Conservation (phyloP, 1,140 invertebrate genomes). For the Tetramorium parvispinum region DNA sequence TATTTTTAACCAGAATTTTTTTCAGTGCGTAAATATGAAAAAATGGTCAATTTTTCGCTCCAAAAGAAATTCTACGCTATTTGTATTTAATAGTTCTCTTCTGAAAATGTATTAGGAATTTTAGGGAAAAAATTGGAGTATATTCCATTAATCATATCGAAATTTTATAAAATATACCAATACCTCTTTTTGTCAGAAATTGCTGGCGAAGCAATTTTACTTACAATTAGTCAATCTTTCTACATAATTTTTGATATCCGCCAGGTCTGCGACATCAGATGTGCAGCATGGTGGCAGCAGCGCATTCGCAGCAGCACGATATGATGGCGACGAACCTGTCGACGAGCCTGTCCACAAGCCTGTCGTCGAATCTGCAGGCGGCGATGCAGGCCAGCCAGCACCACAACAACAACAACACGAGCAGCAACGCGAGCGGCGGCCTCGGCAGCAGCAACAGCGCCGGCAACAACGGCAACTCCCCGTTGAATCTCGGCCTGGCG, state of each 20-base stretch:
- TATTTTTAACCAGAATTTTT: too few relatives aligned
- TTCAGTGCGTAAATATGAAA: not conserved
- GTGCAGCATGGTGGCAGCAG: constrained; percentile 90
- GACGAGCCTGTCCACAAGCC: constrained; percentile 80
- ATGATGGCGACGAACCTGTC: constrained; percentile 85
- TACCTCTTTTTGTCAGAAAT: not conserved
- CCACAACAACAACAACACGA: constrained; percentile 82
- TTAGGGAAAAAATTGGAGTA: not conserved
- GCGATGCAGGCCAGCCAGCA: constrained; percentile 85
- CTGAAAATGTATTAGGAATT: not conserved
- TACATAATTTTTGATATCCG: not conserved
- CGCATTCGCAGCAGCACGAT: constrained; percentile 87
- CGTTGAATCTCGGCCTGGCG: constrained; percentile 85
- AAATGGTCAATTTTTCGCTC: too few relatives aligned
- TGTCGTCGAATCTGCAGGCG: constrained; percentile 84
- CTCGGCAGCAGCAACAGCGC: constrained; percentile 76
- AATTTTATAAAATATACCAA: not conserved
- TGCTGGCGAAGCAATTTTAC: not conserved
- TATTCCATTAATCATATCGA: not conserved
- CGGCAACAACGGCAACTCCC: constrained; percentile 85
- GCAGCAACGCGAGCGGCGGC: constrained; percentile 79
- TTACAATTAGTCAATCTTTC: not conserved
- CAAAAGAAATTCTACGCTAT: too few relatives aligned
- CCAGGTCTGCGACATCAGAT: constrained; percentile 90
- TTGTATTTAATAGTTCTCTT: too few relatives aligned